Conservation (phyloP, 2,888 invertebrate genomes). For the Tolmerus cingulatus region DNA sequence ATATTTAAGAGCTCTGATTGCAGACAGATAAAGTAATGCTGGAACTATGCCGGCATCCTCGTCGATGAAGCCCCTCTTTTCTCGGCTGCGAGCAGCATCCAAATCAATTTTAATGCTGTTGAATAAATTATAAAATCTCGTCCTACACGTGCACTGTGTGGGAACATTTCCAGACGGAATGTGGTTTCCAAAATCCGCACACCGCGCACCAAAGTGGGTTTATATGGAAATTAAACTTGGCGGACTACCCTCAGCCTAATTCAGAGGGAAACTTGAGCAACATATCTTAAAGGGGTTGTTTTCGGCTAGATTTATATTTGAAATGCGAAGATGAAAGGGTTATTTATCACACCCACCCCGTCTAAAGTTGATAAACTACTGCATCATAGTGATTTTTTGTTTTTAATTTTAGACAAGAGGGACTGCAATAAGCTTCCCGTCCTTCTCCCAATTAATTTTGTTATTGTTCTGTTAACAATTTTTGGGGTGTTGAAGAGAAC, state of each 20-base stretch:
- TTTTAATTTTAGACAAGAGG: neutral
- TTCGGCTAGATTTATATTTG: neutral
- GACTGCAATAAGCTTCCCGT: neutral
- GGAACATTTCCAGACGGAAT: neutral
- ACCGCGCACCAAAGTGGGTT: neutral
- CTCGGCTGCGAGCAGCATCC: neutral
- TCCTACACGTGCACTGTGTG: neutral
- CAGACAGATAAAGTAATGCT: neutral
- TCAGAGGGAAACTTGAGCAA: neutral
- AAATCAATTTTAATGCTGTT: neutral
- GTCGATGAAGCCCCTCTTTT: neutral
- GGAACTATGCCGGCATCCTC: neutral
- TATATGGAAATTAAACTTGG: neutral
- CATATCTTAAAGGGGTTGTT: neutral
- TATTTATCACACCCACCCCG: neutral
- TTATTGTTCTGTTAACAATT: neutral
- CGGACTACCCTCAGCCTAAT: neutral
- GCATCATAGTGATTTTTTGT: neutral
- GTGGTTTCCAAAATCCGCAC: neutral
- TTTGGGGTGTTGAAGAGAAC: neutral
- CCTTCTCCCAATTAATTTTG: neutral
- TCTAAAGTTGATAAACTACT: neutral
- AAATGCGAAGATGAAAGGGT: neutral
- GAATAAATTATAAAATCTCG: neutral
- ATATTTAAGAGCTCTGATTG: neutral